Conservation (phyloP, 2,797 vertebrate species). For the Ptychadena robeensis region DNA sequence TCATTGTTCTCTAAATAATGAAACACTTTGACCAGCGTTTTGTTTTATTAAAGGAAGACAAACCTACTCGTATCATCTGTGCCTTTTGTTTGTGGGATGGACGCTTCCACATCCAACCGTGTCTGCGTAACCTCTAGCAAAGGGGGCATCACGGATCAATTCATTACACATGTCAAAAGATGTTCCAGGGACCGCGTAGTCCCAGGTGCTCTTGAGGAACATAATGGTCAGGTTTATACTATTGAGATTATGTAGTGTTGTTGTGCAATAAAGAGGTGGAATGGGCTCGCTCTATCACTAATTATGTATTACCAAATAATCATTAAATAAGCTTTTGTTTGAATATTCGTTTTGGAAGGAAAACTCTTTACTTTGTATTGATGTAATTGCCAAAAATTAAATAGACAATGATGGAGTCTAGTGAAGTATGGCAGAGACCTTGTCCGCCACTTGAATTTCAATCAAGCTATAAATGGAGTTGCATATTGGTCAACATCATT, state of each 20-base stretch:
- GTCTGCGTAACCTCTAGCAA: slow-evolving; percentile 44
- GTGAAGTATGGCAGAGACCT: too few relatives aligned
- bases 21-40: slow-evolving; percentile 53
- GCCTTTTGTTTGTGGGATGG: slow-evolving; percentile 39
- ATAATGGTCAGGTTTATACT: background rate
- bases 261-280: background rate
- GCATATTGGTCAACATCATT: too few relatives aligned
- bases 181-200: background rate
- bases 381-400: too few relatives aligned
- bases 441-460: too few relatives aligned
- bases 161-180: slow-evolving; percentile 47
- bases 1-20: slow-evolving; percentile 69
- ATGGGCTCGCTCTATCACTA: too few relatives aligned
- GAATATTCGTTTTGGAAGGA: too few relatives aligned
- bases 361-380: too few relatives aligned
- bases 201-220: slow-evolving; percentile 14
- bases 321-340: too few relatives aligned
- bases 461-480: too few relatives aligned
- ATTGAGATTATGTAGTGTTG: background rate
- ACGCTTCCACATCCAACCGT: slow-evolving; percentile 26
- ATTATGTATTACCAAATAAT: too few relatives aligned
- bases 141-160: slow-evolving; percentile 33
- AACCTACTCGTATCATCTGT: slow-evolving; percentile 21
- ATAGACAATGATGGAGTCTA: too few relatives aligned
- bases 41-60: slow-evolving; percentile 16